A percentile compares a stretch with the other conserved stretches of the same genome.
phyloP scores from a whole-genome alignment of 2,797 vertebrate genomes.

The Chaunax sp. region DNA sequence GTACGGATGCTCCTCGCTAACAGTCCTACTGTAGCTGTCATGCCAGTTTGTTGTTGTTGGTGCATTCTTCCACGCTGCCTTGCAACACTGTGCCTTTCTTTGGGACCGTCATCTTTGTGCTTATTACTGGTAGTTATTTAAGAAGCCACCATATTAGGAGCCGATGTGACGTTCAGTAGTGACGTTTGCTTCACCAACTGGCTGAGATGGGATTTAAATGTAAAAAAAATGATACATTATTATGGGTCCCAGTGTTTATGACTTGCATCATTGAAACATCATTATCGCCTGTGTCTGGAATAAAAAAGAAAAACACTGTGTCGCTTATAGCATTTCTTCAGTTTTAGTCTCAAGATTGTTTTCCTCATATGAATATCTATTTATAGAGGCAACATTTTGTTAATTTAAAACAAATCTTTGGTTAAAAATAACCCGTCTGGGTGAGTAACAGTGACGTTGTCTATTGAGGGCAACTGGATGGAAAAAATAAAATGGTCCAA shows the following conservation, averaged over 20 bases:
- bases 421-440: neutral
- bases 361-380: neutral
- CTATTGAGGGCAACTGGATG: neutral
- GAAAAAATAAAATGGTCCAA: constrained; percentile 11
- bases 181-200: constrained; percentile 17
- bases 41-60: constrained; percentile 17
- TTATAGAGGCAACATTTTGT: constrained; percentile 8
- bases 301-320: neutral
- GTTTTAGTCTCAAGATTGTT: constrained; percentile 2
- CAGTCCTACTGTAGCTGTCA: constrained; percentile 18
- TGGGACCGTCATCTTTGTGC: constrained; percentile 29
- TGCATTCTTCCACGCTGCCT: constrained; percentile 19
- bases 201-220: constrained; percentile 23
- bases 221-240: constrained; percentile 23
- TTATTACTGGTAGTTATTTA: constrained; percentile 49
- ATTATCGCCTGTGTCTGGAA: constrained; percentile 11
- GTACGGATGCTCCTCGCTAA: constrained; percentile 17
- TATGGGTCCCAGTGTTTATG: neutral
- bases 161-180: constrained; percentile 13
- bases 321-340: constrained; percentile 11
- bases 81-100: constrained; percentile 35
- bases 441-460: constrained; percentile 1
- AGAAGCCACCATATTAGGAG: constrained; percentile 44
- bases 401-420: constrained; percentile 1
- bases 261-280: constrained; percentile 8